These are phyloP conservation scores for Clarias gariepinus DNA, from an alignment of 2,113 vertebrate species.

Conservation along the genomic window DNA sequence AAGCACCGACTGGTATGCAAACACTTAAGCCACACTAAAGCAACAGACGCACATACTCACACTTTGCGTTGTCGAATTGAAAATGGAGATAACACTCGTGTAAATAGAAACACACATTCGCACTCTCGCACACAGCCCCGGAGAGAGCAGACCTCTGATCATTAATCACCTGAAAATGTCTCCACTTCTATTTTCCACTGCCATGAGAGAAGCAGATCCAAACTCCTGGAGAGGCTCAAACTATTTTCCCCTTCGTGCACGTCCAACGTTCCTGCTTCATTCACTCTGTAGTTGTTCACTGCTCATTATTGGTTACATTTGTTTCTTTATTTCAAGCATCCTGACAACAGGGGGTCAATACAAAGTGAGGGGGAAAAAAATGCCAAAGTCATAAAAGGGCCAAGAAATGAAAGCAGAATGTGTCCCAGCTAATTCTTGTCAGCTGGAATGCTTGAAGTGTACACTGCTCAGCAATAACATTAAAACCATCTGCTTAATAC, in stretches of 20 bases:
- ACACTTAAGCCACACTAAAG: neutral
- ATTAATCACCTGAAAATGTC: conserved; percentile 51
- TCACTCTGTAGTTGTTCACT: conserved; percentile 25
- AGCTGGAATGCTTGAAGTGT: neutral
- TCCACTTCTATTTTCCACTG: conserved; percentile 55
- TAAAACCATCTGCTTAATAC: too few species aligned
- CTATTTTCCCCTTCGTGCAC: conserved; percentile 50
- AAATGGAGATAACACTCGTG: neutral
- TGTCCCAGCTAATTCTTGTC: neutral
- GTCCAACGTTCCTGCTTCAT: conserved; percentile 46
- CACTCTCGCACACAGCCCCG: conserved; percentile 5
- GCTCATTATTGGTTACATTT: conserved; percentile 19
- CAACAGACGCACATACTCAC: neutral
- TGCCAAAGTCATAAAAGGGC: neutral
- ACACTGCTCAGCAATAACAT: too few species aligned
- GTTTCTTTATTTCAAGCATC: neutral
- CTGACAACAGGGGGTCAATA: neutral
- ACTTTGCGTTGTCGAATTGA: neutral
- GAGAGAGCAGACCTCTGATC: conserved; percentile 29
- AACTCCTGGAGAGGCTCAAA: conserved; percentile 55
- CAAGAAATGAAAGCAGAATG: neutral
- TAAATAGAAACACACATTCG: conserved; percentile 1
- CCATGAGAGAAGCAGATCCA: conserved; percentile 42
- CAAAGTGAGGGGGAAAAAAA: neutral
- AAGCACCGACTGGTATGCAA: neutral